Evolutionary conservation across 1,140 invertebrate genomes (phyloP), one percentile per base, ranked within the genome.

Genomic region (Platyura marginata): DNA sequence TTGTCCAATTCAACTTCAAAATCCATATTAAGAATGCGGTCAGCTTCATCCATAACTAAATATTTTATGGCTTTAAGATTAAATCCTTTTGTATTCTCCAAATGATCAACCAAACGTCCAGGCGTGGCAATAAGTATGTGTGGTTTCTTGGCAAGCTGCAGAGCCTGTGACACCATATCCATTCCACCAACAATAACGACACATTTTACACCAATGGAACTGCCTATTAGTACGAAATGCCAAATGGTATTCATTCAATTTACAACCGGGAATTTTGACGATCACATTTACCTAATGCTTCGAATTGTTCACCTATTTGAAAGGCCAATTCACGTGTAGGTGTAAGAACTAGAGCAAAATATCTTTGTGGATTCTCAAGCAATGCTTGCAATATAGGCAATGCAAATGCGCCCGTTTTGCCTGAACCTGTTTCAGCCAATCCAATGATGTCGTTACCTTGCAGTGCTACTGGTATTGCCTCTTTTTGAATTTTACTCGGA

Each of bases 341-440:
- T 21, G 94, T 97, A 3, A 98, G 62, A 49, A 98, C 73, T 1
- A 98, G 66, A 5, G 89, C 91, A 70, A 94, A 98, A 51, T 95
- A 79, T 55, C 91, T 67, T 55, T 96, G 92, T 5, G 92, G 92
- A 57, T 79, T 85, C 49, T 92, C 79, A 13, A 98, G 62, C 10
- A 98, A 61, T 1, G 80, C 70, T 56, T 98, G 93, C 10, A 98
- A 57, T 50, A 98, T 96, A 1, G 95, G 95, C 42, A 98, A 56
- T 2, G 90, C 90, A 68, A 98, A 98, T 1, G 95, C 90, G 22
- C 83, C 95, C 1, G 95, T 98, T 68, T 98, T 98, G 13, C 95
- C 94, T 5, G 92, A 97, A 6, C 95, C 93, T 3, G 94, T 98
- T 68, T 98, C 93, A 2, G 94, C 93, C 40, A 98, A 64, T 16